phyloP scores from a whole-genome alignment of 2,797 vertebrate species.

The Urosaurus nigricauda region DNA sequence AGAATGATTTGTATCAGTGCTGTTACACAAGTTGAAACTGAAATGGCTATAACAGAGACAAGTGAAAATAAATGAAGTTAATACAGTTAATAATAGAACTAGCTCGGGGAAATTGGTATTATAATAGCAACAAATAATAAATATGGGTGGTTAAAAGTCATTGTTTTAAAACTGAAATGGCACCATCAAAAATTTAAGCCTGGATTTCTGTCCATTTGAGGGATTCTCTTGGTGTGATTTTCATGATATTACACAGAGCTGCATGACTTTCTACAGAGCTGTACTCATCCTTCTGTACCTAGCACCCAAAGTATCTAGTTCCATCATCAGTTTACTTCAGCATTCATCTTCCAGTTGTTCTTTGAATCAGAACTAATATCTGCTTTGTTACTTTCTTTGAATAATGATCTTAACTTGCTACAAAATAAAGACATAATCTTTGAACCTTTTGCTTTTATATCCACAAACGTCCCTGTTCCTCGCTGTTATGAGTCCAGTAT shows the following conservation, averaged over 20 bases:
- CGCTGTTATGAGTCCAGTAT: background rate
- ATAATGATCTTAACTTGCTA: background rate
- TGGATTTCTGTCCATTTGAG: background rate
- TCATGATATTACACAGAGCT: background rate
- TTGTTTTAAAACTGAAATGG: background rate
- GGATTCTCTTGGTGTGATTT: background rate
- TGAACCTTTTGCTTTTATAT: background rate
- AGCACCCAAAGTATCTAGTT: background rate
- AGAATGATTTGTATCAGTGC: background rate
- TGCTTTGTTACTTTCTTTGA: background rate
- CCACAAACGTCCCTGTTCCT: background rate
- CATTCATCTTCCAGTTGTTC: background rate
- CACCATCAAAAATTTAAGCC: background rate
- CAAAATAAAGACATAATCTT: background rate
- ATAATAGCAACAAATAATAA: too few relatives aligned
- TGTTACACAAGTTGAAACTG: background rate
- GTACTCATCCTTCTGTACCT: background rate
- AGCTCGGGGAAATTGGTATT: background rate
- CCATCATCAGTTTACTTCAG: background rate
- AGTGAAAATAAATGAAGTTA: too few relatives aligned
- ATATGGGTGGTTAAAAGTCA: too few relatives aligned
- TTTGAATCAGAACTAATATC: conserved; percentile 4
- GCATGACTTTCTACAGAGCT: background rate
- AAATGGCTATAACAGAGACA: background rate
- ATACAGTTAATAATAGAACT: background rate